phyloP scores from a whole-genome alignment of 2,888 invertebrate genomes.

The Andrena trimmerana region DNA sequence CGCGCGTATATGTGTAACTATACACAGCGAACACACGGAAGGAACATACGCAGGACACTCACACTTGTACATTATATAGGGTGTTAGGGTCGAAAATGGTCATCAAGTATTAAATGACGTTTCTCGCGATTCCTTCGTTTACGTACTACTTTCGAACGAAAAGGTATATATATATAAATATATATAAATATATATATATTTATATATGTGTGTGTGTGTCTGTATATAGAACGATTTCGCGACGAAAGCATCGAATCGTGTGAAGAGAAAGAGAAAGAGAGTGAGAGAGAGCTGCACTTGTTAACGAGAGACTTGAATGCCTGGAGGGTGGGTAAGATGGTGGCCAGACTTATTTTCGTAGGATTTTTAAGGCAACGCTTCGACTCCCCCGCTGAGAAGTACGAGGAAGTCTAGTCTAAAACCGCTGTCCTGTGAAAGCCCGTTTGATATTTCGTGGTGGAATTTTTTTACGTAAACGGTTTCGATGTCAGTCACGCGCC shows the following conservation, averaged over 20 bases:
- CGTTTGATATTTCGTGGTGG: not conserved
- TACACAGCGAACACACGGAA: conserved; percentile 17
- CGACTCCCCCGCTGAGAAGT: conserved; percentile 2
- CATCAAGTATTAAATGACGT: conserved; percentile 41
- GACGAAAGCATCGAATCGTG: conserved; percentile 37
- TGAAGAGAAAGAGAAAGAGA: not conserved
- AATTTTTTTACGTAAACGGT: not conserved
- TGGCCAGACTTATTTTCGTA: conserved; percentile 40
- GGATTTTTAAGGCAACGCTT: conserved; percentile 18
- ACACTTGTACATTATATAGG: conserved; percentile 34
- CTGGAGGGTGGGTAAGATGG: not conserved
- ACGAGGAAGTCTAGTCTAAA: conserved; percentile 21
- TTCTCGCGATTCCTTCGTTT: conserved; percentile 28
- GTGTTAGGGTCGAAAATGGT: conserved; percentile 36
- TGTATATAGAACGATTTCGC: conserved; percentile 17
- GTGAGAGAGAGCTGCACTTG: not conserved
- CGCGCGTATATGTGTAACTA: conserved; percentile 2
- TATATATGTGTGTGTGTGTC: not conserved
- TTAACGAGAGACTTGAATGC: not conserved
- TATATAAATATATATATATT: too few species aligned
- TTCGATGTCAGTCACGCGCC: not conserved
- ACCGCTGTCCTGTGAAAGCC: conserved; percentile 4
- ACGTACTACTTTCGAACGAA: conserved; percentile 9
- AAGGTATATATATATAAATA: not conserved
- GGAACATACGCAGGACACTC: not conserved